These are phyloP conservation scores for Clarias pachynema DNA, from an alignment of 2,797 vertebrate species.

Conservation along the genomic window DNA sequence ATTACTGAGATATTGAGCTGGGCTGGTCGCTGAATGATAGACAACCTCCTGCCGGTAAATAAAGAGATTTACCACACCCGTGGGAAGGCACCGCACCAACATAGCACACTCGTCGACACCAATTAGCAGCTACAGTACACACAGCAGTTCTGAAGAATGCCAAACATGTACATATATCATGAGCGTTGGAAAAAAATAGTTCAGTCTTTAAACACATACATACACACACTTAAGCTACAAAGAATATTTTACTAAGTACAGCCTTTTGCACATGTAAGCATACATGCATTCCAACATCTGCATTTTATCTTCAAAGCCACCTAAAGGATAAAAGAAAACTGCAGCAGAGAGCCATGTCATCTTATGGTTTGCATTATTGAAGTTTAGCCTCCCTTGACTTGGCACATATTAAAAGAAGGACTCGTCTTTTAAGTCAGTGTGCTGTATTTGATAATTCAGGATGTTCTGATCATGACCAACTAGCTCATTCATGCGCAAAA, in stretches of 20 bases:
- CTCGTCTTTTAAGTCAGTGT: conserved; percentile 20
- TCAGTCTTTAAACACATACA: conserved; percentile 8
- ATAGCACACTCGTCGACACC: background rate
- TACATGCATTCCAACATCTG: background rate
- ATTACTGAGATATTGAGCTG: conserved; percentile 3
- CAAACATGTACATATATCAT: conserved; percentile 41
- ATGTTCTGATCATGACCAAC: conserved; percentile 12
- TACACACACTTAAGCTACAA: background rate
- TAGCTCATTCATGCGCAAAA: background rate
- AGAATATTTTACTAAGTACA: background rate
- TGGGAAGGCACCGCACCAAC: background rate
- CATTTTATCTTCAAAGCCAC: conserved; percentile 6
- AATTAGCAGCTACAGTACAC: conserved; percentile 32
- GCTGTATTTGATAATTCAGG: conserved; percentile 35
- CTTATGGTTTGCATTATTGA: conserved; percentile 42
- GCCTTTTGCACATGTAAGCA: background rate
- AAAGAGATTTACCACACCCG: background rate
- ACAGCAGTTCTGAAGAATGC: background rate
- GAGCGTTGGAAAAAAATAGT: conserved; percentile 13
- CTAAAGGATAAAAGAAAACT: conserved; percentile 18
- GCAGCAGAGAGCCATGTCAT: conserved; percentile 14
- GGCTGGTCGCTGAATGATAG: background rate
- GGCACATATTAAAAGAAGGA: conserved; percentile 29
- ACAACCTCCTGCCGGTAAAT: conserved; percentile 27
- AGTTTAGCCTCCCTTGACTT: conserved; percentile 36